These are phyloP conservation scores for Octodon degus DNA, from an alignment of 2,113 vertebrate genomes.

Conservation along the genomic window DNA sequence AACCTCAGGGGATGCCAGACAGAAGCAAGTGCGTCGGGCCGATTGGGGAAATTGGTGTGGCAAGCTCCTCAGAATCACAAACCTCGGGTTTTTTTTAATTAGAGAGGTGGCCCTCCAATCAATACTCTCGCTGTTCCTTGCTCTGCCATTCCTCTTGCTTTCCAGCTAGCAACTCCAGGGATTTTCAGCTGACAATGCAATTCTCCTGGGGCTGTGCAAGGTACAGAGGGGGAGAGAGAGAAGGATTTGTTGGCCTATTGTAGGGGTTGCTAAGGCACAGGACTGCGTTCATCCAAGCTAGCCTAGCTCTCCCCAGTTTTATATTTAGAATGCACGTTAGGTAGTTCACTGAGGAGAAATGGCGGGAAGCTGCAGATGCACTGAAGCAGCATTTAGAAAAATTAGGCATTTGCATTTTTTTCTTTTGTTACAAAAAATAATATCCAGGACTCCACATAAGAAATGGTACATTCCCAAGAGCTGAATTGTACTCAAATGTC, in stretches of 20 bases:
- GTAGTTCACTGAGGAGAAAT: constrained; percentile 11
- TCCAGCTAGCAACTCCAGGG: constrained; percentile 58
- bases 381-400: constrained; percentile 80
- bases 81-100: constrained; percentile 73
- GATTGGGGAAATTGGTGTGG: constrained; percentile 76
- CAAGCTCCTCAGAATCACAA: constrained; percentile 67
- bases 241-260: constrained; percentile 74
- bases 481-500: constrained; percentile 82
- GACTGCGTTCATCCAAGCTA: constrained; percentile 68
- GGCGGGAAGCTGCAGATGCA: constrained; percentile 68
- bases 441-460: constrained; percentile 78
- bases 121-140: constrained; percentile 71
- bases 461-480: constrained; percentile 47
- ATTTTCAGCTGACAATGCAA: constrained; percentile 63
- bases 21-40: constrained; percentile 57
- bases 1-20: constrained; percentile 62
- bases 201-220: constrained; percentile 60
- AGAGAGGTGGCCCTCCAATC: constrained; percentile 76
- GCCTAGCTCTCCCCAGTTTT: constrained; percentile 3
- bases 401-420: constrained; percentile 67
- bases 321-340: constrained; percentile 42
- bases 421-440: constrained; percentile 78
- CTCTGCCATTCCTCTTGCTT: constrained; percentile 44
- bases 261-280: constrained; percentile 54
- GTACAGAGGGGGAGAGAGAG: constrained; percentile 19